Evolutionary conservation across 2,797 vertebrate genomes (phyloP).

Genomic region (Microcaecilia unicolor): DNA sequence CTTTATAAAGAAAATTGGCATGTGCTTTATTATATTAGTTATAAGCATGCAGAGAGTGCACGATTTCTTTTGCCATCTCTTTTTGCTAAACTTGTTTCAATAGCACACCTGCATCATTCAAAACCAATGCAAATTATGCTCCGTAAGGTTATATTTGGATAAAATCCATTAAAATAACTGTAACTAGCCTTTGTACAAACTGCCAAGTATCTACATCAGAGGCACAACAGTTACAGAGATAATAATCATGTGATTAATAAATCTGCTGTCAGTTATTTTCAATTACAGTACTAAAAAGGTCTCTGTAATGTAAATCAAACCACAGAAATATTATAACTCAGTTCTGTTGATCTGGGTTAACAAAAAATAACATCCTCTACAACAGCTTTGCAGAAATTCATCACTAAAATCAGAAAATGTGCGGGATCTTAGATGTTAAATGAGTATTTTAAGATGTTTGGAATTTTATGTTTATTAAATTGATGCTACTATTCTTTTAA

Average conservation of each 20-base stretch:
- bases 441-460: no score
- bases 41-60: no score
- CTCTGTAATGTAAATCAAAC: constrained; percentile 7
- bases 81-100: constrained; percentile 25
- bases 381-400: neutral
- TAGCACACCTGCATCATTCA: constrained; percentile 49
- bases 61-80: constrained; percentile 41
- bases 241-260: constrained; percentile 13
- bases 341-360: no score
- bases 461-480: no score
- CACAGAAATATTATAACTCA: neutral
- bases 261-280: neutral
- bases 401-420: neutral
- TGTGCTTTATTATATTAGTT: no score
- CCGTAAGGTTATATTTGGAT: constrained; percentile 44
- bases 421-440: neutral
- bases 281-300: constrained; percentile 10
- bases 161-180: constrained; percentile 13
- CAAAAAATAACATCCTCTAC: constrained; percentile 10
- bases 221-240: constrained; percentile 2
- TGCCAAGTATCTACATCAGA: neutral
- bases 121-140: constrained; percentile 39
- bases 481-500: no score
- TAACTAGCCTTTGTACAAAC: constrained; percentile 16
- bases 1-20: no score